These are phyloP conservation scores for Idris sp. DNA, from an alignment of 1,140 invertebrate genomes.

Conservation along the genomic window DNA sequence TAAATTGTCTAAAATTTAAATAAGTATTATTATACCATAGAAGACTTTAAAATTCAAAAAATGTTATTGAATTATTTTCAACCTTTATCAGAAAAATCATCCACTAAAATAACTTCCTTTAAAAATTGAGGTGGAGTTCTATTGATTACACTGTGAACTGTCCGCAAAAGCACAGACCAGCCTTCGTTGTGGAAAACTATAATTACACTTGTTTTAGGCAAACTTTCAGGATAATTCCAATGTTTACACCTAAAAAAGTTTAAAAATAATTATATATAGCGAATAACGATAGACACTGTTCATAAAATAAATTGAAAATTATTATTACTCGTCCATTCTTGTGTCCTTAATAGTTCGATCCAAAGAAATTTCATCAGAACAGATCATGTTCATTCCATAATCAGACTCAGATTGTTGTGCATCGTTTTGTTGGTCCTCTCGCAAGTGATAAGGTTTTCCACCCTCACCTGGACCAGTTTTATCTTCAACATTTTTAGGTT, in stretches of 20 bases:
- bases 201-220: conserved; percentile 96
- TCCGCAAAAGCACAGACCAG: conserved; percentile 95
- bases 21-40: too few species aligned
- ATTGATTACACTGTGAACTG: conserved; percentile 97
- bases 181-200: conserved; percentile 99
- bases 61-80: too few species aligned
- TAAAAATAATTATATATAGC: too few species aligned
- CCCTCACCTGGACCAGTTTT: conserved; percentile 89
- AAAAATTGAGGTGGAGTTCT: conserved; percentile 92
- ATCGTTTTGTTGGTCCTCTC: conserved; percentile 87
- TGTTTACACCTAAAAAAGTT: conserved; percentile 89
- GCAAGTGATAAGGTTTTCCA: conserved; percentile 86
- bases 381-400: conserved; percentile 98
- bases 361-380: conserved; percentile 94
- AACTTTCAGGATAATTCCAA: conserved; percentile 94
- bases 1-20: conserved; percentile 85
- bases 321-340: conserved; percentile 88
- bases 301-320: too few species aligned
- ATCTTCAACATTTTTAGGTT: conserved; percentile 81
- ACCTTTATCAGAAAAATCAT: conserved; percentile 98
- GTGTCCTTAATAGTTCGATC: conserved; percentile 91
- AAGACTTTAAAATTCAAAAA: too few species aligned
- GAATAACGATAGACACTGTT: too few species aligned
- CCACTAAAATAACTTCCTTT: conserved; percentile 97
- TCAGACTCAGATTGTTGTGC: conserved; percentile 87